These are phyloP conservation scores for Phortica magna DNA, from an alignment of 2,888 invertebrate genomes.

Conservation along the genomic window DNA sequence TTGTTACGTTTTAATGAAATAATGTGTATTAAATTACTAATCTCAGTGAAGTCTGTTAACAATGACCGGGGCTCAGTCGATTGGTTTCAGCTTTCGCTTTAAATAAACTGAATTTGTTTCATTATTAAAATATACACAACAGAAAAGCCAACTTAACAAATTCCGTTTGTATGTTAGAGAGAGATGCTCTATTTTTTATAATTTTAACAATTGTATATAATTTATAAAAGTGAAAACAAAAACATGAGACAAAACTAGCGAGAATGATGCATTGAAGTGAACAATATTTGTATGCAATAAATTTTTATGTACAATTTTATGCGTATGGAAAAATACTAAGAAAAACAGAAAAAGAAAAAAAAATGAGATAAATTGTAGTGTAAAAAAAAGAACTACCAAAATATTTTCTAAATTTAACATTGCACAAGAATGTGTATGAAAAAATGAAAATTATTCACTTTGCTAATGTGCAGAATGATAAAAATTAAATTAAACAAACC, in stretches of 20 bases:
- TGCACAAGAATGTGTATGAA: slow-evolving; percentile 38
- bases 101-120: neutral
- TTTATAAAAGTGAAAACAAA: slow-evolving; percentile 30
- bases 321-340: slow-evolving; percentile 52
- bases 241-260: slow-evolving; percentile 20
- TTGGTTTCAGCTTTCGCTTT: neutral
- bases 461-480: neutral
- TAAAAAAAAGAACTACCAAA: neutral
- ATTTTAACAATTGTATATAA: slow-evolving; percentile 4
- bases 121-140: slow-evolving; percentile 4
- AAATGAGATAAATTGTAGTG: slow-evolving; percentile 48
- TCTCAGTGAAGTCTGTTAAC: neutral
- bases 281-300: slow-evolving; percentile 45
- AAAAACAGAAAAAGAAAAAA: slow-evolving; percentile 62
- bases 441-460: neutral
- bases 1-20: neutral
- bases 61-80: neutral
- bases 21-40: neutral
- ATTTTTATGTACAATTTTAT: neutral
- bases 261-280: neutral
- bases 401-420: too few relatives aligned
- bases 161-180: neutral
- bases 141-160: neutral
- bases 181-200: neutral
- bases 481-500: slow-evolving; percentile 46